phyloP scores from a whole-genome alignment of 2,888 invertebrate genomes.

The Machimus atricapillus region DNA sequence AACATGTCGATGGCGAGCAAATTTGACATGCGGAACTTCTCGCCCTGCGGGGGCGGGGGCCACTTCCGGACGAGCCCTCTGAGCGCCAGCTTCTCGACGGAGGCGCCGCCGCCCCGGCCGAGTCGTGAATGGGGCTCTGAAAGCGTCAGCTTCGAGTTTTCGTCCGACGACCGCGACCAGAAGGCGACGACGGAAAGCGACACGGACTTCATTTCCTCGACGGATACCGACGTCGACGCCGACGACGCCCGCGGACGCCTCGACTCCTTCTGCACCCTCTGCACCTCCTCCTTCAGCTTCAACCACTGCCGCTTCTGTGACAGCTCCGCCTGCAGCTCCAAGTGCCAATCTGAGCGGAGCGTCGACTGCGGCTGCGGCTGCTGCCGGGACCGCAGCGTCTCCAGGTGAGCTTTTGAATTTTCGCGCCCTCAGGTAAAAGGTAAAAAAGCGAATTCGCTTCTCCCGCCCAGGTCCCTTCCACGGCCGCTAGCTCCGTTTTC shows the following conservation, averaged over 20 bases:
- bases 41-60: constrained; percentile 53
- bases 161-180: constrained; percentile 54
- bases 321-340: constrained; percentile 59
- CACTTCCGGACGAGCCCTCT: constrained; percentile 51
- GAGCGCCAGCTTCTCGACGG: constrained; percentile 50
- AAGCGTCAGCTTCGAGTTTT: constrained; percentile 56
- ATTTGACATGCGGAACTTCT: constrained; percentile 55
- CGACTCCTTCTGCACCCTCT: constrained; percentile 61
- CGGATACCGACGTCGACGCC: background rate
- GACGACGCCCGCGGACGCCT: constrained; percentile 46
- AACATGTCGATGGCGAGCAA: constrained; percentile 62
- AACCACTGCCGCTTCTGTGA: constrained; percentile 59
- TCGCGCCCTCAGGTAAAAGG: background rate
- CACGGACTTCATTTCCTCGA: constrained; percentile 4
- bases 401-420: constrained; percentile 46
- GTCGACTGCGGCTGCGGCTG: constrained; percentile 50
- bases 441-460: background rate
- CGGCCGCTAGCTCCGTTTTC: background rate
- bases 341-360: constrained; percentile 57
- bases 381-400: constrained; percentile 45
- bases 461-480: background rate
- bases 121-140: constrained; percentile 51
- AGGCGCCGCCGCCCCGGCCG: background rate
- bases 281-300: constrained; percentile 62
- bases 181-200: constrained; percentile 32